Conservation (phyloP, 2,797 vertebrate species). For the Sus cebifrons region DNA sequence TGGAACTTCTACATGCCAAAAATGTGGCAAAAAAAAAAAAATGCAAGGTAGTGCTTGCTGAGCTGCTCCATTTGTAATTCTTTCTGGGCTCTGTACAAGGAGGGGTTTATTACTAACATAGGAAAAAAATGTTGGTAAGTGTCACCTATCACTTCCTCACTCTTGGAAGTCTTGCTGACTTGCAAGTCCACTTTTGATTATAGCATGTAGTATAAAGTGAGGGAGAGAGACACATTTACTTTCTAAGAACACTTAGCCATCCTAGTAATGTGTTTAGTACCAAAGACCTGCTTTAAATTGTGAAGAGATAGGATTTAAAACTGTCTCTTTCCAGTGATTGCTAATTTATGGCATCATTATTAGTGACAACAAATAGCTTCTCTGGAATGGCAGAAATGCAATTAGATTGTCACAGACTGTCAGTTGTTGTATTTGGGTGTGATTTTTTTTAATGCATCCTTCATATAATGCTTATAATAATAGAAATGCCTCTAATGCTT, state of each 20-base stretch:
- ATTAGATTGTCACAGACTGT: slow-evolving; percentile 79
- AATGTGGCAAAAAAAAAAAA: background rate
- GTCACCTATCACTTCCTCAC: background rate
- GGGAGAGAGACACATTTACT: slow-evolving; percentile 38
- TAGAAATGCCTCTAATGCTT: slow-evolving; percentile 59
- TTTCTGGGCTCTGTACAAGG: background rate
- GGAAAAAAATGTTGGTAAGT: background rate
- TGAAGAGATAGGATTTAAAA: slow-evolving; percentile 78
- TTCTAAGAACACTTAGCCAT: slow-evolving; percentile 73
- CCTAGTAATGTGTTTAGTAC: slow-evolving; percentile 61
- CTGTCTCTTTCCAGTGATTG: slow-evolving; percentile 77
- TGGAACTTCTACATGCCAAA: no score
- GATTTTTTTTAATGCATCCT: slow-evolving; percentile 68
- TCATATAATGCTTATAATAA: slow-evolving; percentile 70
- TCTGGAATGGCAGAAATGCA: slow-evolving; percentile 77
- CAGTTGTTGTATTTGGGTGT: slow-evolving; percentile 54
- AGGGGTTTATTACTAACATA: background rate
- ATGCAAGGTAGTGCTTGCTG: background rate
- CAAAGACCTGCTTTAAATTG: slow-evolving; percentile 76
- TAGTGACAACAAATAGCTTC: slow-evolving; percentile 84
- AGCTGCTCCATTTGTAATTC: background rate
- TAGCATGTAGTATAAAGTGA: background rate
- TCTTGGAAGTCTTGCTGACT: background rate
- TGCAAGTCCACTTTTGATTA: background rate
- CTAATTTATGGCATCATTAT: slow-evolving; percentile 85